Evolutionary conservation across 2,888 invertebrate species (phyloP).

Genomic region (Athalia rosae): DNA sequence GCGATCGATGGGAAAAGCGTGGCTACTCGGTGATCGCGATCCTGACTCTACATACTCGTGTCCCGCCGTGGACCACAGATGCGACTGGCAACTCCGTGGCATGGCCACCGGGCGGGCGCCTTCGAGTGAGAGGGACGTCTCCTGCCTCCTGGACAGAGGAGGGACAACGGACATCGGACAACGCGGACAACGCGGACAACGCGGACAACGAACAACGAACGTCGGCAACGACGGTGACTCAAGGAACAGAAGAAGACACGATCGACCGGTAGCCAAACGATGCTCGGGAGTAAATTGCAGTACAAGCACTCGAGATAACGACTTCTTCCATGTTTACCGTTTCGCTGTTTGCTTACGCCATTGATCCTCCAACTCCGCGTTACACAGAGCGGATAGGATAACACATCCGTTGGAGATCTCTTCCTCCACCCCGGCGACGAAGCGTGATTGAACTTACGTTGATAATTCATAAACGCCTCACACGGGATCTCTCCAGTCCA

Average conservation of each 20-base stretch:
- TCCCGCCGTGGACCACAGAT: conserved; percentile 45
- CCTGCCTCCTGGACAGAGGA: conserved; percentile 33
- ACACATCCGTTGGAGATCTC: background rate
- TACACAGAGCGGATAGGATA: background rate
- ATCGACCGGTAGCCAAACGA: conserved; percentile 39
- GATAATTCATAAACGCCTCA: no score
- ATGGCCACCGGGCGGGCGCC: conserved; percentile 47
- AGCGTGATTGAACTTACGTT: no score
- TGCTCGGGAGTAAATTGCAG: conserved; percentile 6
- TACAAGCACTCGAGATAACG: conserved; percentile 33
- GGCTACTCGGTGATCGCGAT: conserved; percentile 43
- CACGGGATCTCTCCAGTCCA: no score
- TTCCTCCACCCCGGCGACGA: no score
- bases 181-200: conserved; percentile 12
- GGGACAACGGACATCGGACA: conserved; percentile 30
- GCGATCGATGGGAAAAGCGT: conserved; percentile 30
- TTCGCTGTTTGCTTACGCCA: background rate
- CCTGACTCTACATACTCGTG: conserved; percentile 41
- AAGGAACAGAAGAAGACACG: conserved; percentile 38
- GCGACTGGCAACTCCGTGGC: conserved; percentile 49
- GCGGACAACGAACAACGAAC: conserved; percentile 17
- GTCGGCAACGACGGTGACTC: conserved; percentile 27
- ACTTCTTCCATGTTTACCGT: conserved; percentile 10
- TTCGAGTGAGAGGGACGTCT: conserved; percentile 48
- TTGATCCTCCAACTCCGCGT: conserved; percentile 3